Evolutionary conservation across 2,888 invertebrate genomes (phyloP).

Genomic region (Digitonthophagus gazella): DNA sequence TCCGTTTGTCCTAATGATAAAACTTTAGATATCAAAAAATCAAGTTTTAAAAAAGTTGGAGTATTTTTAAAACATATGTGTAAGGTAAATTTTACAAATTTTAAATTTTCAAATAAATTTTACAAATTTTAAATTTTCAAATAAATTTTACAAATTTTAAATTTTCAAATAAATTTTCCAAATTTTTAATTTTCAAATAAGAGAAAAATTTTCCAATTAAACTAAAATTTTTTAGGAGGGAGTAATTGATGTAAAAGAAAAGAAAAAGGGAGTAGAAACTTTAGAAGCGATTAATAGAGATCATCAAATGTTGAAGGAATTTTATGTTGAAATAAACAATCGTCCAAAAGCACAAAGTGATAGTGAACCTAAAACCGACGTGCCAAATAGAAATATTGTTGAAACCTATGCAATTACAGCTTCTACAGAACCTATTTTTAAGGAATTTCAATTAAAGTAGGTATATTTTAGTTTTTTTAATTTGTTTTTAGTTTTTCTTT

Average conservation of each 20-base stretch:
- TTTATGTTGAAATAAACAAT: constrained; percentile 50
- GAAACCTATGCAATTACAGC: constrained; percentile 71
- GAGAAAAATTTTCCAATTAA: constrained; percentile 2
- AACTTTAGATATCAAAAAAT: constrained; percentile 81
- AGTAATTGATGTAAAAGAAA: constrained; percentile 61
- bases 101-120: constrained; percentile 28
- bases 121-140: too few relatives aligned
- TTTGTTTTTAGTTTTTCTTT: not conserved
- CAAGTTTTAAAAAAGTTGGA: constrained; percentile 83
- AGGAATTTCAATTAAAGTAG: constrained; percentile 58
- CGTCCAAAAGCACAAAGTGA: constrained; percentile 35
- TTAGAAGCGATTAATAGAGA: constrained; percentile 63
- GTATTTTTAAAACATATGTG: constrained; percentile 80
- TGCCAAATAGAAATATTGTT: constrained; percentile 54
- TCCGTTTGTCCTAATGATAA: constrained; percentile 65
- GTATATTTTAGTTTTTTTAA: constrained; percentile 25
- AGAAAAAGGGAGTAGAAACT: constrained; percentile 79
- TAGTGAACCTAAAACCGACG: constrained; percentile 37
- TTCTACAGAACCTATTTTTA: constrained; percentile 62
- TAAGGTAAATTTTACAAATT: constrained; percentile 50
- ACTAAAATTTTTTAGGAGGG: constrained; percentile 54
- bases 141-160: too few relatives aligned
- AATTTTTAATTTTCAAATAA: constrained; percentile 21
- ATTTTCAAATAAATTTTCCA: too few relatives aligned
- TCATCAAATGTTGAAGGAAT: constrained; percentile 56